phyloP scores from a whole-genome alignment of 2,888 invertebrate genomes.

The Leistus spinibarbis region DNA sequence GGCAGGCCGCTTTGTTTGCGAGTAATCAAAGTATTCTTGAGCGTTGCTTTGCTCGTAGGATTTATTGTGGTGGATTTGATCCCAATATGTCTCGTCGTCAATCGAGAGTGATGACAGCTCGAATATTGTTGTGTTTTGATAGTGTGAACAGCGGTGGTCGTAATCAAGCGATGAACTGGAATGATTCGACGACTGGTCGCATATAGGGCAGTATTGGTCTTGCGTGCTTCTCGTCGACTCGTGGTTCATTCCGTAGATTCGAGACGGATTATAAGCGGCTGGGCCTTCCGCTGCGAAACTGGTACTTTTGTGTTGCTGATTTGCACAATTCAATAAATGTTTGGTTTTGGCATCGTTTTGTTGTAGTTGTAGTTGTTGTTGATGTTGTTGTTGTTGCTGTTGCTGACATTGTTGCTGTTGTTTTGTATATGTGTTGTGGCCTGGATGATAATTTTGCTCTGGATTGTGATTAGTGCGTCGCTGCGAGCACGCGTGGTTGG shows the following conservation, averaged over 20 bases:
- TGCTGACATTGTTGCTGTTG: constrained; percentile 32
- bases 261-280: too few relatives aligned
- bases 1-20: constrained; percentile 40
- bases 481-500: too few relatives aligned
- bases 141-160: constrained; percentile 39
- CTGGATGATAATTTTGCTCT: constrained; percentile 25
- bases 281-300: too few relatives aligned
- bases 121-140: constrained; percentile 51
- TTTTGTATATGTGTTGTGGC: constrained; percentile 18
- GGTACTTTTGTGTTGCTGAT: too few relatives aligned
- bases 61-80: constrained; percentile 46
- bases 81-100: constrained; percentile 53
- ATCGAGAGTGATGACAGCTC: constrained; percentile 55
- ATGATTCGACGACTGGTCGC: constrained; percentile 29
- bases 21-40: constrained; percentile 34
- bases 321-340: too few relatives aligned
- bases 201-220: constrained; percentile 26
- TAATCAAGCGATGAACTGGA: constrained; percentile 33
- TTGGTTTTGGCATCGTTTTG: too few relatives aligned
- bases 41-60: constrained; percentile 40
- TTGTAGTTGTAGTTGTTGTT: too few relatives aligned
- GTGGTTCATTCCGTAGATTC: too few relatives aligned
- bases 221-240: constrained; percentile 6
- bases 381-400: too few relatives aligned
- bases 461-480: too few relatives aligned